These are phyloP conservation scores for Sus scrofa DNA, from an alignment of 2,113 vertebrate genomes.

Conservation along the genomic window DNA sequence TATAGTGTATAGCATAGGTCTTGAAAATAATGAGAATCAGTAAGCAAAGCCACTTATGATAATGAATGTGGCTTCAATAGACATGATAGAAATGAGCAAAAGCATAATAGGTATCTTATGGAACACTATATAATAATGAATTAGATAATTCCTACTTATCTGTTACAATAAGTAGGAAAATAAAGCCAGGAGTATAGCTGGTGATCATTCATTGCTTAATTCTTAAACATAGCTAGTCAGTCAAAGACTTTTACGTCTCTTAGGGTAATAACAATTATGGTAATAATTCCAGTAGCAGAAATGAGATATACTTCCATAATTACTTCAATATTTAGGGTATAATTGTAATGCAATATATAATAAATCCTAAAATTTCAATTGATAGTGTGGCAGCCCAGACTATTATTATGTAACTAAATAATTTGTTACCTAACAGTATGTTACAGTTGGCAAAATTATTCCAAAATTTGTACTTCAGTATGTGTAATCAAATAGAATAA, in stretches of 20 bases:
- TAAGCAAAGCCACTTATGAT: neutral
- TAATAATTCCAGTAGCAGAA: neutral
- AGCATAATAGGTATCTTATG: neutral
- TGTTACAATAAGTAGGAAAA: neutral
- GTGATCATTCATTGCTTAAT: neutral
- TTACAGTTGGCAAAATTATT: neutral
- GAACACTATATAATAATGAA: neutral
- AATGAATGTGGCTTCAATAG: neutral
- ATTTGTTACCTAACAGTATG: neutral
- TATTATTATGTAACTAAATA: neutral
- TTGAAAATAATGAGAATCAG: conserved; percentile 14
- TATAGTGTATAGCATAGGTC: neutral
- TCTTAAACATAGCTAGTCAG: neutral
- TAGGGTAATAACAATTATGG: neutral
- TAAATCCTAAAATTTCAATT: neutral
- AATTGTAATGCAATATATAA: neutral
- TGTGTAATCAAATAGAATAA: neutral
- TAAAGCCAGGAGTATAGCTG: neutral
- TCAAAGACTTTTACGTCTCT: neutral
- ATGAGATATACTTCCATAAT: neutral
- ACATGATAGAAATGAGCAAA: conserved; percentile 38
- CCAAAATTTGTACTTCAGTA: neutral
- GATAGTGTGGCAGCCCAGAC: neutral
- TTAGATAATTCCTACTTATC: neutral
- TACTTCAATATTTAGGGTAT: neutral